These are phyloP conservation scores for Nansenia antarctica DNA, from an alignment of 2,113 vertebrate genomes.

Conservation along the genomic window DNA sequence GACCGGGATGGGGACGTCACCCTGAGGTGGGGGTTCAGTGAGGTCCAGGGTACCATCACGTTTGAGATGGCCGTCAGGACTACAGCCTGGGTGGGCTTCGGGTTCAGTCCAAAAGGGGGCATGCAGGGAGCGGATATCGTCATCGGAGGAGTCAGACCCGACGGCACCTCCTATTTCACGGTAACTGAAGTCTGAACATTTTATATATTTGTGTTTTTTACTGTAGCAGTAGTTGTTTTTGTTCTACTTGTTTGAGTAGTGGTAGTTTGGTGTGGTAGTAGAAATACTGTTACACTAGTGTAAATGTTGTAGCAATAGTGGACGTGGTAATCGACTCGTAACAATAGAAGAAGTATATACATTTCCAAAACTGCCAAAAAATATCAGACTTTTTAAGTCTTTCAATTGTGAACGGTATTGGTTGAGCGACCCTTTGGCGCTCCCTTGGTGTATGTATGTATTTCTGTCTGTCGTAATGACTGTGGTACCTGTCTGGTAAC, in stretches of 20 bases:
- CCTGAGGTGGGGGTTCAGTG: conserved; percentile 74
- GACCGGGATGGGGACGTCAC: conserved; percentile 52
- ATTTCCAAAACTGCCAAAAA: too few species aligned
- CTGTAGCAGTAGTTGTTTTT: background rate
- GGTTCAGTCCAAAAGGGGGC: conserved; percentile 66
- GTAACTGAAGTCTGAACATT: conserved; percentile 48
- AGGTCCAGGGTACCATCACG: conserved; percentile 60
- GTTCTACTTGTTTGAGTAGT: background rate
- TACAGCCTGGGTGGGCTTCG: conserved; percentile 78
- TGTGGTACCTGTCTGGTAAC: too few species aligned
- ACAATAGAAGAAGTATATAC: too few species aligned
- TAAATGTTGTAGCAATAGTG: background rate
- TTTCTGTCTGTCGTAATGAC: too few species aligned
- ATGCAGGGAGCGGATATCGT: conserved; percentile 74
- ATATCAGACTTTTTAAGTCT: too few species aligned
- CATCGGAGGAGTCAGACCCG: conserved; percentile 66
- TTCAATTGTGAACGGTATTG: too few species aligned
- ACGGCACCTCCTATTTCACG: conserved; percentile 74
- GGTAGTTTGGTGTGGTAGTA: background rate
- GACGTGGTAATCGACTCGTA: background rate
- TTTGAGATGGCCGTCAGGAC: conserved; percentile 73
- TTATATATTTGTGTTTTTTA: background rate
- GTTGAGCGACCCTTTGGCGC: too few species aligned
- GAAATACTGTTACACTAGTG: background rate
- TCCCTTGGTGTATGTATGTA: too few species aligned